Base-by-base conservation (phyloP, 2,113 vertebrate species). In the Paramisgurnus dabryanus region DNA sequence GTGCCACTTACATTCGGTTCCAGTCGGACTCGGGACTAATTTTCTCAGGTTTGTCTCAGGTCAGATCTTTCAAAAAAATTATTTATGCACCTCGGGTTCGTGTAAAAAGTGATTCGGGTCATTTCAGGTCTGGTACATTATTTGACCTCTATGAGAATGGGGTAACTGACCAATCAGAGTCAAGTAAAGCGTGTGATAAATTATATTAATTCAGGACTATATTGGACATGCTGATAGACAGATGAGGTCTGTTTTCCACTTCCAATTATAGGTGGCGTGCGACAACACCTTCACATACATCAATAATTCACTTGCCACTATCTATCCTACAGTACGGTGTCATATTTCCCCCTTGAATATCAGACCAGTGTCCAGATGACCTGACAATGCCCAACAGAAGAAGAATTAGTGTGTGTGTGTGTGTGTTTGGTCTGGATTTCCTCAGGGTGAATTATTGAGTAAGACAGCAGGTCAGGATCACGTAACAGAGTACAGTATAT, bases 381-480 rank as follows among this genome's bases (percentile, higher is more conserved):
- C 82, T 83, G 88, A 84, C 86, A 83, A 83, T 43, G 76, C 80
- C 83, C 86, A 89, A 69, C 64, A 84, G 83, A 84, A 85, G 63
- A 66, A 66, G 47, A 66, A 9, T 5, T 67, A 76, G 70, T 83
- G 84, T 85, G 81, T 81, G 85, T 85, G 80, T 74, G 77, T 12
- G 69, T 80, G 63, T 84, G 66, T 77, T 22, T 71, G 50, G 45
- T 11, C 9, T 81, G 81, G 80, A 78, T 81, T 63, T 77, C 73
- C 73, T 75, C 60, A 63, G 84, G 78, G 83, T 91, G 78, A 92
- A 92, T 91, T 87, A 92, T 88, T 91, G 83, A 91, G 83, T 69
- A 70, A 53, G 73, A 69, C 58, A 67, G 41, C 39, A 60, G 78
- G 63, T 57, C 76, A 79, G 84, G 81, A 85, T 90, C 85, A 78